Base-by-base conservation (phyloP, 2,113 vertebrate species). In the Nothobranchius furzeri region DNA sequence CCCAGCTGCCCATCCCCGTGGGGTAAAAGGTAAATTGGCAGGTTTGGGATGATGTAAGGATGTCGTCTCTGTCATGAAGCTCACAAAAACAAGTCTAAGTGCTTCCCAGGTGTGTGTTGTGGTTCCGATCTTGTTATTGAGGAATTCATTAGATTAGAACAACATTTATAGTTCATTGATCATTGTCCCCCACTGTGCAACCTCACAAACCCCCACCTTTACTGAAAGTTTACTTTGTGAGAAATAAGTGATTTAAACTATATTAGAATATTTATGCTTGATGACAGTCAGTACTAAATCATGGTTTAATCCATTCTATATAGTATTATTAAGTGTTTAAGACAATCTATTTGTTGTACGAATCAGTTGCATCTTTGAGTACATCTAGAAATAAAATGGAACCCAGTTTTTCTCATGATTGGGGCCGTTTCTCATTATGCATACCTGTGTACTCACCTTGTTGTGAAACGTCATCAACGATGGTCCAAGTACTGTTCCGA, bases 21-120 rank as follows among this genome's bases (percentile, higher is more conserved):
- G 83, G 83, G 87, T 42, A 65, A 76, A 76, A 71, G 35, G 30
- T 85, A 70, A 80, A 87, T 85, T 87, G 78, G 68, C 82, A 71
- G 68, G 68, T 82, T 78, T 30, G 58, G 46, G 63, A 48, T 78
- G 64, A 79, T 61, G 57, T 25, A 52, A 69, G 78, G 48, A 65
- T 12, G 50, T 58, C 47, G 36, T 3, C 37, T 20, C 65, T 51
- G 45, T 30, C 24, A 64, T 60, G 36, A 68, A 14, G 54, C 59
- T 51, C 55, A 77, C 70, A 85, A 77, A 70, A 86, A 81, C 85
- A 83, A 62, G 30, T 78, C 78, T 73, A 79, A 76, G 63, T 63
- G 56, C 63, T 75, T 78, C 72, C 75, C 75, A 60, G 51, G 64
- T 66, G 81, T 60, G 64, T 73, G 51, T 75, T 56, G 50, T 0